Conservation (phyloP, 2,888 invertebrate species). For the Lymantria dispar region DNA sequence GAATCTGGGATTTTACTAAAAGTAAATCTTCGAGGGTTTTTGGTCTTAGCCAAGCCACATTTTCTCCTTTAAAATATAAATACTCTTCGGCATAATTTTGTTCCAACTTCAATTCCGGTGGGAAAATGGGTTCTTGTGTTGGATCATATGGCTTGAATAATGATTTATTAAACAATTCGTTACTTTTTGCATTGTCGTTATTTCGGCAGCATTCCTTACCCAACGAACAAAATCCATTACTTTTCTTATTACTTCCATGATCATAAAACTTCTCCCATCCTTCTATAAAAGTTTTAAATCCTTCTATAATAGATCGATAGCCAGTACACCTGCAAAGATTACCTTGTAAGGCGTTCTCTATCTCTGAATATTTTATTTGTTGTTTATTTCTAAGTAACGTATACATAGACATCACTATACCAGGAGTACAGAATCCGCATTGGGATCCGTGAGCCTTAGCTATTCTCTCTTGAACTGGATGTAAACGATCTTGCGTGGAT, state of each 20-base stretch:
- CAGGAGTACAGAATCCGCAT: conserved; percentile 97
- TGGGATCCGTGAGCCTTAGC: conserved; percentile 96
- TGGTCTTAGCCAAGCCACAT: conserved; percentile 90
- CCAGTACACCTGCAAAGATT: conserved; percentile 96
- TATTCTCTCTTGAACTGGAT: conserved; percentile 93
- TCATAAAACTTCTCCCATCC: conserved; percentile 84
- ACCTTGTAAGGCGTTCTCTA: conserved; percentile 92
- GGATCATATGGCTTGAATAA: conserved; percentile 88
- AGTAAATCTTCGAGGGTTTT: conserved; percentile 85
- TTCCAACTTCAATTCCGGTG: conserved; percentile 90
- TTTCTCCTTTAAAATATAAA: conserved; percentile 83
- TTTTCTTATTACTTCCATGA: conserved; percentile 20
- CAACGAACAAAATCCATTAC: conserved; percentile 71
- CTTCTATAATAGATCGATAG: conserved; percentile 96
- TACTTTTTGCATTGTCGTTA: conserved; percentile 35
- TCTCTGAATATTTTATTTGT: conserved; percentile 87
- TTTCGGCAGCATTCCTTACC: conserved; percentile 86
- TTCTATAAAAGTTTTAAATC: conserved; percentile 92
- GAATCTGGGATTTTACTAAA: conserved; percentile 84
- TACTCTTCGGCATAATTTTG: conserved; percentile 80
- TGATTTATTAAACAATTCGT: conserved; percentile 61
- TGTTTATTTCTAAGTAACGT: conserved; percentile 88
- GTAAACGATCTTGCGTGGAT: conserved; percentile 88
- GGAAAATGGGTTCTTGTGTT: conserved; percentile 95
- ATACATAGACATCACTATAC: conserved; percentile 99